Base-by-base conservation (phyloP, 2,888 invertebrate species). In the Sphaerolaimus hirsutus region DNA sequence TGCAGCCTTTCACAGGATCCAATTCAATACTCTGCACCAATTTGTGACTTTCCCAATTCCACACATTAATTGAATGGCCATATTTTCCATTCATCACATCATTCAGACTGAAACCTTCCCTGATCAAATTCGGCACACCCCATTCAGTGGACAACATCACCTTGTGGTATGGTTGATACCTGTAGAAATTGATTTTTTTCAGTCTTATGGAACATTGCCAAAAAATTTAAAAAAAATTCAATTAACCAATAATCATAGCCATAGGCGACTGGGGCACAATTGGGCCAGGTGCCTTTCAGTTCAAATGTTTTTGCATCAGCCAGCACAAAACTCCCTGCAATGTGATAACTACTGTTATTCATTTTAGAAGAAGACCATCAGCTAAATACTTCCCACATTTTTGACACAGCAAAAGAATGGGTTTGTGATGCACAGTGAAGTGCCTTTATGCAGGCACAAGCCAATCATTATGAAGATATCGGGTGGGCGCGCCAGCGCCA, bases 111-210 rank as follows among this genome's bases (percentile, higher is more conserved):
- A 73, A 76, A 1, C 77, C 76, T 23, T 67, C 68, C 56, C 75
- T 77, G 62, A 84, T 84, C 44, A 76, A 69, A 50, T 75, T 77
- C 1, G 93, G 93, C 0, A 77, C 74, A 1, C 83, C 87, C 89
- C 89, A 93, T 69, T 89, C 89, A 0, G 79, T 74, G 17, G 86
- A 75, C 23, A 87, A 71, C 77, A 97, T 79, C 0, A 81, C 75
- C 65, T 93, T 81, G 57, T 79, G 78, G 56, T 80, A 75, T 0
- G 91, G 91, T 62, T 93, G 89, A 64, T 91, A 91, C 91, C 91
- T 91, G 64, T 21, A 37, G n/a, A n/a, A n/a, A n/a, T n/a, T n/a
- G n/a, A n/a, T n/a, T n/a, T n/a, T n/a, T n/a, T n/a, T n/a, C n/a
- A n/a, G n/a, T n/a, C n/a, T n/a, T n/a, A n/a, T n/a, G n/a, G n/a